Conservation (phyloP, 2,113 vertebrate species). For the Crotalus tigris region DNA sequence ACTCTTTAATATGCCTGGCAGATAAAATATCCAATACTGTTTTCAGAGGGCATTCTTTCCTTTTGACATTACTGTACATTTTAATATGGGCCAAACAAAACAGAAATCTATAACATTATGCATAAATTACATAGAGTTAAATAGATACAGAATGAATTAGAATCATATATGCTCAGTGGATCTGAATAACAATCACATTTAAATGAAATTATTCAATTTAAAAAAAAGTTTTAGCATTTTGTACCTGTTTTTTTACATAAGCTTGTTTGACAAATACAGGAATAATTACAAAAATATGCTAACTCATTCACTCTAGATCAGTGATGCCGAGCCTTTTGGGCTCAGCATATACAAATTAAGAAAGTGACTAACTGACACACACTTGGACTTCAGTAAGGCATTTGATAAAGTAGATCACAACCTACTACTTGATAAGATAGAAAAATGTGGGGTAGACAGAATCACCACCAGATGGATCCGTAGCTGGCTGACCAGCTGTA, state of each 20-base stretch:
- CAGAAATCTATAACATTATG: background rate
- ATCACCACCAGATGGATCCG: no score
- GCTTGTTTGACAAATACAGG: background rate
- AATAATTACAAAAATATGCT: background rate
- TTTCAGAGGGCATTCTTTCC: conserved; percentile 32
- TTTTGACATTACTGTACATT: conserved; percentile 45
- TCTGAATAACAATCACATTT: conserved; percentile 46
- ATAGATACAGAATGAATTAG: background rate
- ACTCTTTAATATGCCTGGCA: conserved; percentile 38
- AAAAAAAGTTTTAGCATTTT: background rate
- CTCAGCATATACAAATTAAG: background rate
- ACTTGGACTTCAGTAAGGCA: background rate
- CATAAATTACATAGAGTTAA: conserved; percentile 46
- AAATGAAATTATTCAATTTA: background rate
- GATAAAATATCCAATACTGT: conserved; percentile 42
- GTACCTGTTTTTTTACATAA: background rate
- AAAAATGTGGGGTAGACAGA: no score
- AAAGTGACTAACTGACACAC: background rate
- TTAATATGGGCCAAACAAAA: conserved; percentile 59
- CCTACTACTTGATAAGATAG: no score
- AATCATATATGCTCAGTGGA: conserved; percentile 35
- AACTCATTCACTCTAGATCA: background rate
- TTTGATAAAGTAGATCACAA: no score
- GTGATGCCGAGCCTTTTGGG: background rate
- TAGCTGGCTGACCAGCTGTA: no score